A percentile compares a stretch with the other conserved stretches of the same genome.
Evolutionary conservation across 2,888 invertebrate genomes (phyloP).

Genomic region (Sinohyriopsis cumingii): DNA sequence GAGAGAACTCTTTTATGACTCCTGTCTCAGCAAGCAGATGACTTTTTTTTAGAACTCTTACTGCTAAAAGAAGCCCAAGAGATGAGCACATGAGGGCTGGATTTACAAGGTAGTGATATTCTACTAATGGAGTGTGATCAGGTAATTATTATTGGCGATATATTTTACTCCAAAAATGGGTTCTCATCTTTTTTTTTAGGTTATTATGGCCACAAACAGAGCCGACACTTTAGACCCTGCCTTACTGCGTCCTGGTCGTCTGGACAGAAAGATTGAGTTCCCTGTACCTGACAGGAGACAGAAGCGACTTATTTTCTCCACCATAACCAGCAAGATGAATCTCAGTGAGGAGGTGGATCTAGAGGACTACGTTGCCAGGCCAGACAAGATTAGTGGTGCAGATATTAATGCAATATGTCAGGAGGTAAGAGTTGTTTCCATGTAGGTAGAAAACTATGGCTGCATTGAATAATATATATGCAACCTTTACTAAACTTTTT

Average conservation of each 20-base stretch:
- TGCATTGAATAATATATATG: neutral
- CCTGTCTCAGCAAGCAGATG: too few species aligned
- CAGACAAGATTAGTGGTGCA: slow-evolving; percentile 98
- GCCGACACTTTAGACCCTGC: slow-evolving; percentile 99
- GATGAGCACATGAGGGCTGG: too few species aligned
- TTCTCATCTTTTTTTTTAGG: slow-evolving; percentile 70
- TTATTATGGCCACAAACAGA: slow-evolving; percentile 96
- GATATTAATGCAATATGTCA: slow-evolving; percentile 99
- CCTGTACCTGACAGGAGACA: slow-evolving; percentile 92
- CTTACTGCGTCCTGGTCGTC: slow-evolving; percentile 91
- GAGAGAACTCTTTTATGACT: too few species aligned
- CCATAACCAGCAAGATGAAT: slow-evolving; percentile 83
- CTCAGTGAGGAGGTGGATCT: slow-evolving; percentile 96
- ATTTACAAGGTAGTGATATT: too few species aligned
- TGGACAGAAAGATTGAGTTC: slow-evolving; percentile 99
- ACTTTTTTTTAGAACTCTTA: too few species aligned
- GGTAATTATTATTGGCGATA: too few species aligned
- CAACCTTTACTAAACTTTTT: too few species aligned
- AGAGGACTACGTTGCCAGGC: slow-evolving; percentile 98
- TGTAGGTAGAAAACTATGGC: neutral
- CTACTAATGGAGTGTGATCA: too few species aligned
- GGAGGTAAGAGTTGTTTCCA: slow-evolving; percentile 76
- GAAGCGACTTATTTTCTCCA: slow-evolving; percentile 97
- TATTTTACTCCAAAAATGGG: too few species aligned
- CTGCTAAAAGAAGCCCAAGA: too few species aligned